Conservation (phyloP, 2,888 invertebrate genomes). For the Lamellibrachia columna region DNA sequence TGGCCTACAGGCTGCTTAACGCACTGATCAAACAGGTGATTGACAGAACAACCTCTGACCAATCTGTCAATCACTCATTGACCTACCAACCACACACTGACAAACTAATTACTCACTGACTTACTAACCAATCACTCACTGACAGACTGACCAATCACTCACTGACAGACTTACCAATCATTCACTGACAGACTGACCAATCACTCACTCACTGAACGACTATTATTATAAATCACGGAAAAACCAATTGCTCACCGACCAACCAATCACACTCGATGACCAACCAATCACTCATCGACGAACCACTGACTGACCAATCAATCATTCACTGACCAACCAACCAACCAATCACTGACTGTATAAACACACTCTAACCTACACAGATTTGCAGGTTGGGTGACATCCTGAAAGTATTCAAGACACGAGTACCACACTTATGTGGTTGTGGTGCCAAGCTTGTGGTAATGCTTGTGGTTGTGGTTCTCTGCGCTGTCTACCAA, state of each 20-base stretch:
- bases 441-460: background rate
- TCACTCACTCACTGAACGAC: background rate
- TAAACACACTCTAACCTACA: background rate
- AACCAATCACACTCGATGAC: background rate
- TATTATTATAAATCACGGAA: background rate
- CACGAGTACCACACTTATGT: background rate
- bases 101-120: background rate
- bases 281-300: background rate
- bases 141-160: background rate
- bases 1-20: background rate
- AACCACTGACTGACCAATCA: background rate
- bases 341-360: background rate
- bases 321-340: background rate
- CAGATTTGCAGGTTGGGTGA: background rate
- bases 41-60: background rate
- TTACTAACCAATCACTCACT: background rate
- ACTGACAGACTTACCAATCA: background rate
- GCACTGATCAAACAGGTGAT: background rate
- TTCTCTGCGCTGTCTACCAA: background rate
- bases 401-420: background rate
- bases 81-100: background rate
- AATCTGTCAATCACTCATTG: background rate
- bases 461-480: constrained; percentile 1
- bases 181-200: background rate
- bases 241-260: background rate